Percentiles rank a stretch among this genome's conserved stretches.
phyloP scores from a whole-genome alignment of 2,888 invertebrate species.

The Polietes domitor region DNA sequence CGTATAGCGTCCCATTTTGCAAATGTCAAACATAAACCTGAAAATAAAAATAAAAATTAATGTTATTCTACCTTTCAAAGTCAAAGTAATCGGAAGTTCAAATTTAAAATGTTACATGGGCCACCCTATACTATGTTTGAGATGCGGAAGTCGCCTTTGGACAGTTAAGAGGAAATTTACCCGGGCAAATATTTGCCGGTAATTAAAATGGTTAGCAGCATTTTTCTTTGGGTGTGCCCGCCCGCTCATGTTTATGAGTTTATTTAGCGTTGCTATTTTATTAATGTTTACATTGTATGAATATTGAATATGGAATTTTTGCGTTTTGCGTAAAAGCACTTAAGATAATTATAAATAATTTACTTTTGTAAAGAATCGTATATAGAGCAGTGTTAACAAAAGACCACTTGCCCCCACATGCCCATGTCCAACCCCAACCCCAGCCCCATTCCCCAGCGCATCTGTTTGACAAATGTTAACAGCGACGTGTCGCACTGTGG shows the following conservation, averaged over 20 bases:
- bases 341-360: constrained; percentile 44
- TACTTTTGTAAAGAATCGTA: constrained; percentile 7
- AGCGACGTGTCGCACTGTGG: too few relatives aligned
- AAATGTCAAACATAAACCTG: too few relatives aligned
- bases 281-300: constrained; percentile 41
- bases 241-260: not conserved
- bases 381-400: not conserved
- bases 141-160: not conserved
- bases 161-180: not conserved
- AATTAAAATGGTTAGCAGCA: not conserved
- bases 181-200: not conserved
- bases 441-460: too few relatives aligned
- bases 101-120: too few relatives aligned
- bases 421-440: too few relatives aligned
- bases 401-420: too few relatives aligned
- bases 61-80: too few relatives aligned
- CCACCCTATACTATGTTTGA: too few relatives aligned
- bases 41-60: too few relatives aligned
- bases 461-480: too few relatives aligned
- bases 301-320: not conserved
- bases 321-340: constrained; percentile 32
- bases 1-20: too few relatives aligned
- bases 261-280: constrained; percentile 8
- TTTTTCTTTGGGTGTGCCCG: constrained; percentile 21
- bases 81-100: too few relatives aligned